Conservation (phyloP, 2,113 vertebrate genomes). For the Tangachromis dhanisi region DNA sequence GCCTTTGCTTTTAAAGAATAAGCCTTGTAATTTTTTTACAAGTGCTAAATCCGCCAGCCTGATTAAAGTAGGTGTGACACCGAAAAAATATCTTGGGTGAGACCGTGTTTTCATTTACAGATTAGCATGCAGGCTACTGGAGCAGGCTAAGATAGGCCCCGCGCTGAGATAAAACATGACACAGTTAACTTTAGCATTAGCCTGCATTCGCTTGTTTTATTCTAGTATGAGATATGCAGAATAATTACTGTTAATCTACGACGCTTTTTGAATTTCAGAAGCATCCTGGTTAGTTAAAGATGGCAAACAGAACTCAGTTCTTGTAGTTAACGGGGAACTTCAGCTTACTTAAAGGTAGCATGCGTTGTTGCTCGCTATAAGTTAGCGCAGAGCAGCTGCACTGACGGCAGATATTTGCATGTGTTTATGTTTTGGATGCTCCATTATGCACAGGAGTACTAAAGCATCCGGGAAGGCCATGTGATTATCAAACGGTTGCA, state of each 20-base stretch:
- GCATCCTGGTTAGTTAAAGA: not conserved
- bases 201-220: not conserved
- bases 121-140: not conserved
- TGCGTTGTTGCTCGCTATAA: not conserved
- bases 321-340: not conserved
- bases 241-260: too few species aligned
- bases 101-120: not conserved
- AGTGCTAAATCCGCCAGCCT: conserved; percentile 19
- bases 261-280: not conserved
- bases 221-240: not conserved
- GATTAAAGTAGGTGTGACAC: conserved; percentile 66
- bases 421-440: not conserved
- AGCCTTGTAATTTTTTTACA: conserved; percentile 40
- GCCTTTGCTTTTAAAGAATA: conserved; percentile 50
- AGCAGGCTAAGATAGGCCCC: not conserved
- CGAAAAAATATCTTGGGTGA: conserved; percentile 66
- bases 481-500: not conserved
- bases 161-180: not conserved
- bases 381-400: not conserved
- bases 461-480: not conserved
- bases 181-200: conserved; percentile 35
- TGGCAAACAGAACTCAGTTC: fast-evolving
- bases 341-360: not conserved
- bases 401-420: not conserved
- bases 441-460: not conserved